Percentiles rank a stretch among this genome's conserved stretches.
These are phyloP conservation scores for Rhagophthalmus giganteus DNA, from an alignment of 2,888 invertebrate species.

Conservation along the genomic window DNA sequence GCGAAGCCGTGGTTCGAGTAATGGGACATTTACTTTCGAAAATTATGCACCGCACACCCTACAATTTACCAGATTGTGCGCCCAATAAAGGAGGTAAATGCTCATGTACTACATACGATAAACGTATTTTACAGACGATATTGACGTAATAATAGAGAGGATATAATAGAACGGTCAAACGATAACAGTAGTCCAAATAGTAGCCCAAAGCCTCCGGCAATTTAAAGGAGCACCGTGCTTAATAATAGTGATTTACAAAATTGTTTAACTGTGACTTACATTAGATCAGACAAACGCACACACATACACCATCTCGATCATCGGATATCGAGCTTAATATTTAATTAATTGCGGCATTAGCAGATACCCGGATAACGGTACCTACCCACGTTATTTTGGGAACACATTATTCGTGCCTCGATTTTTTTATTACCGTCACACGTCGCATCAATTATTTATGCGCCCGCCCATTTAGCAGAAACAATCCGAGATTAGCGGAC, in stretches of 20 bases:
- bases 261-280: background rate
- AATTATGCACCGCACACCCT: background rate
- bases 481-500: too few species aligned
- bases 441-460: background rate
- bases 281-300: background rate
- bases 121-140: background rate
- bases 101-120: too few species aligned
- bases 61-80: background rate
- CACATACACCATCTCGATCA: too few species aligned
- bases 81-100: background rate
- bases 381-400: too few species aligned
- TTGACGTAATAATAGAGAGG: background rate
- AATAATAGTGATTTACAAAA: background rate
- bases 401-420: too few species aligned
- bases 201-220: background rate
- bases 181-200: background rate
- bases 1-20: background rate
- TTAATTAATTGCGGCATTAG: too few species aligned
- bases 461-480: too few species aligned
- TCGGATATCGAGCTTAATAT: too few species aligned
- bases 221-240: background rate
- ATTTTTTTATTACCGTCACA: background rate
- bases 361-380: too few species aligned
- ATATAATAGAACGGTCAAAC: background rate
- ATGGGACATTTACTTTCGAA: background rate